A percentile compares a stretch with the other conserved stretches of the same genome.
phyloP scores from a whole-genome alignment of 2,888 invertebrate genomes.

The Tholera decimalis region DNA sequence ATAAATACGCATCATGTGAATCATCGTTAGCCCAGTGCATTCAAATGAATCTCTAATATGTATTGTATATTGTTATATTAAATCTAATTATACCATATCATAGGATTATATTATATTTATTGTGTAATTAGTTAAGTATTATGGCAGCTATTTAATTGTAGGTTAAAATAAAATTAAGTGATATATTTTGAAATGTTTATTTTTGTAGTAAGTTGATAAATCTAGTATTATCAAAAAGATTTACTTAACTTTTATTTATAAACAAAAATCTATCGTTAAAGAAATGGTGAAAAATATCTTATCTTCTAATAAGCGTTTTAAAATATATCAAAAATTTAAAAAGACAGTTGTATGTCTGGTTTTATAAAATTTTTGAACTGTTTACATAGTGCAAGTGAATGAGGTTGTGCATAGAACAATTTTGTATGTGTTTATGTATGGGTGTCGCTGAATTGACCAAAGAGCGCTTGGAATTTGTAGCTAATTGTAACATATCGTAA shows the following conservation, averaged over 20 bases:
- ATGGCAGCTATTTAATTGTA: slow-evolving; percentile 54
- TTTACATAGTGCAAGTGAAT: slow-evolving; percentile 57
- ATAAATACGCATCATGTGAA: slow-evolving; percentile 19
- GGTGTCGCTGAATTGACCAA: slow-evolving; percentile 78
- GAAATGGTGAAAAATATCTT: neutral
- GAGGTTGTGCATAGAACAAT: slow-evolving; percentile 70
- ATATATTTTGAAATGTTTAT: slow-evolving; percentile 55
- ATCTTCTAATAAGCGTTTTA: slow-evolving; percentile 42
- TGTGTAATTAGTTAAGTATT: slow-evolving; percentile 46
- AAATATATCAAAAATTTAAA: slow-evolving; percentile 36
- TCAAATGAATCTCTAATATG: slow-evolving; percentile 36
- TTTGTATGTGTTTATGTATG: slow-evolving; percentile 54
- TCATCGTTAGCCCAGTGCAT: slow-evolving; percentile 18
- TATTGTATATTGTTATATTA: slow-evolving; percentile 47
- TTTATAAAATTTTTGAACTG: slow-evolving; percentile 59
- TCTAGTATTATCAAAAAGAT: slow-evolving; percentile 3
- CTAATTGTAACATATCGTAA: slow-evolving; percentile 78
- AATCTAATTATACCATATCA: slow-evolving; percentile 67
- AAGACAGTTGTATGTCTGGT: slow-evolving; percentile 65
- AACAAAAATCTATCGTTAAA: neutral
- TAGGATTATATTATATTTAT: slow-evolving; percentile 69
- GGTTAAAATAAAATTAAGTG: slow-evolving; percentile 26
- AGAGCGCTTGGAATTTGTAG: slow-evolving; percentile 79
- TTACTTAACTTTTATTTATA: slow-evolving; percentile 30
- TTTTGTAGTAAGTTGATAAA: slow-evolving; percentile 11